Evolutionary conservation across 2,888 invertebrate genomes (phyloP).

Genomic region (Melinaea marsaeus): DNA sequence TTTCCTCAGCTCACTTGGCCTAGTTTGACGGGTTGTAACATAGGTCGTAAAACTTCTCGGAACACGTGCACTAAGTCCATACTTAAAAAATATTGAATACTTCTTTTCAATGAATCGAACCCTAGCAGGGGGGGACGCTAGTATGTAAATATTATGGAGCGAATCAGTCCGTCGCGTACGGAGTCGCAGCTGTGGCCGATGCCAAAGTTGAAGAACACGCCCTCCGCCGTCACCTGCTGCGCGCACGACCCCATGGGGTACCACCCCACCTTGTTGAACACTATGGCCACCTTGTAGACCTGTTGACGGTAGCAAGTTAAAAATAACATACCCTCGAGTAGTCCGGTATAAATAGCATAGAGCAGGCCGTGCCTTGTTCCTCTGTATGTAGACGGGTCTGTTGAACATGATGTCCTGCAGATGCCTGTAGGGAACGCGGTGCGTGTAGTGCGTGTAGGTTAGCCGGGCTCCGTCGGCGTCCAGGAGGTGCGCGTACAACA

Average conservation of each 20-base stretch:
- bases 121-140: slow-evolving; percentile 31
- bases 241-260: slow-evolving; percentile 88
- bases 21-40: too few species aligned
- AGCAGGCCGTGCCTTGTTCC: slow-evolving; percentile 76
- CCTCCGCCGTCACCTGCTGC: slow-evolving; percentile 81
- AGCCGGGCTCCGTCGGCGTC: slow-evolving; percentile 88
- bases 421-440: slow-evolving; percentile 84
- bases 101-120: too few species aligned
- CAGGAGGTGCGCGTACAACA: slow-evolving; percentile 88
- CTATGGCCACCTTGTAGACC: slow-evolving; percentile 89
- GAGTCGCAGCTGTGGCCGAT: slow-evolving; percentile 84
- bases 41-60: too few species aligned
- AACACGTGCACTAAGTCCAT: too few species aligned
- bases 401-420: slow-evolving; percentile 89
- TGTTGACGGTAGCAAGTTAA: slow-evolving; percentile 43
- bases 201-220: slow-evolving; percentile 86
- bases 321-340: not conserved
- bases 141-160: slow-evolving; percentile 85
- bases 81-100: too few species aligned
- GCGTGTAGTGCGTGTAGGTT: slow-evolving; percentile 89
- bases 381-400: slow-evolving; percentile 86
- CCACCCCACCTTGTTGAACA: slow-evolving; percentile 89
- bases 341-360: not conserved
- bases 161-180: slow-evolving; percentile 85
- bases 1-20: too few species aligned